Percentiles rank a stretch among this genome's conserved stretches.
Evolutionary conservation across 2,113 vertebrate species (phyloP).

Genomic region (Malurus cyaneus): DNA sequence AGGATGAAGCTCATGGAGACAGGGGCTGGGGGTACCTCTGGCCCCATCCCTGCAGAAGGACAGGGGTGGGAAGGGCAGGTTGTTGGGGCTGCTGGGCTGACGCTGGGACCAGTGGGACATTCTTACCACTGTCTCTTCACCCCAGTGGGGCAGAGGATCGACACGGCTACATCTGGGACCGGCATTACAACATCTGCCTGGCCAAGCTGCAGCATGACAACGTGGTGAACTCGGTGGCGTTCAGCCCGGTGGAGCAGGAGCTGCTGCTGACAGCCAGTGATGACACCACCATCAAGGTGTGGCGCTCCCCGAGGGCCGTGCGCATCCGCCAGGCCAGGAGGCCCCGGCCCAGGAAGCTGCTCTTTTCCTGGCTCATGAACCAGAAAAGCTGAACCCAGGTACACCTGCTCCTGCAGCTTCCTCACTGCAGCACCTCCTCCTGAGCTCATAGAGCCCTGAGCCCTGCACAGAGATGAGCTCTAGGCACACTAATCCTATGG

Average conservation of each 20-base stretch:
- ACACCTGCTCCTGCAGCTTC: constrained; percentile 8
- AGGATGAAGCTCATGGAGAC: background rate
- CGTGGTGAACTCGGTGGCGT: constrained; percentile 94
- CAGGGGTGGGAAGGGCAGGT: background rate
- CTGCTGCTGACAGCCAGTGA: constrained; percentile 92
- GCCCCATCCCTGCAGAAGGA: rapidly evolving
- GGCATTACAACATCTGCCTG: constrained; percentile 95
- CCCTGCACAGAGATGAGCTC: constrained; percentile 3
- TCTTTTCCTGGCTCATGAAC: constrained; percentile 82
- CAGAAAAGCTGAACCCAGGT: constrained; percentile 70
- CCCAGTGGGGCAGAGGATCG: constrained; percentile 92
- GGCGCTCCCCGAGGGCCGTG: constrained; percentile 85
- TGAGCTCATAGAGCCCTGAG: constrained; percentile 34
- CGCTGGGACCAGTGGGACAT: background rate
- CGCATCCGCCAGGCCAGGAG: constrained; percentile 69
- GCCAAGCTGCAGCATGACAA: constrained; percentile 91
- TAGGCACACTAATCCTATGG: background rate
- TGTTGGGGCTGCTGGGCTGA: background rate
- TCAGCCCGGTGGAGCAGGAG: constrained; percentile 94
- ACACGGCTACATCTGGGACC: constrained; percentile 97
- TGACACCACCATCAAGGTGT: constrained; percentile 92
- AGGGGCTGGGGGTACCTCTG: background rate
- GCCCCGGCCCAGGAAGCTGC: constrained; percentile 65
- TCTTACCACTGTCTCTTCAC: background rate
- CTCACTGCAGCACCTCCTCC: constrained; percentile 21